Conservation (phyloP, 1,140 invertebrate species). For the Aphelenchoides avenae region DNA sequence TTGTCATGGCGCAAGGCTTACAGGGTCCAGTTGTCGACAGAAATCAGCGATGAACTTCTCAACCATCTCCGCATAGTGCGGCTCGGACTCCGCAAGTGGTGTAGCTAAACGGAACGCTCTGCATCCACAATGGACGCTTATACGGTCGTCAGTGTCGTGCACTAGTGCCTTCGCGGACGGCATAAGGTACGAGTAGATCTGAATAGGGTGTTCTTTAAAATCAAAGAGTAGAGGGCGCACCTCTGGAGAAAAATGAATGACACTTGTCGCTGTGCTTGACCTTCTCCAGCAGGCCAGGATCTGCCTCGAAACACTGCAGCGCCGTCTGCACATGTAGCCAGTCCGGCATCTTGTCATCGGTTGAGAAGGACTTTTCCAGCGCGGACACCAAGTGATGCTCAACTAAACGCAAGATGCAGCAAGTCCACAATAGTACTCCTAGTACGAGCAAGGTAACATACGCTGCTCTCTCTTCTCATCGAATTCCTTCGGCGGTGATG, state of each 20-base stretch:
- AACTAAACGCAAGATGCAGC: too few relatives aligned
- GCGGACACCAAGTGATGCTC: too few relatives aligned
- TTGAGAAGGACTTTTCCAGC: too few relatives aligned
- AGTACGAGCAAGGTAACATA: too few relatives aligned
- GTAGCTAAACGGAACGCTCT: conserved; percentile 15
- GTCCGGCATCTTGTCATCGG: conserved; percentile 4
- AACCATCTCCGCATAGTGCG: conserved; percentile 26
- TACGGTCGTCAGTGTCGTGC: conserved; percentile 1
- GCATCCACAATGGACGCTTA: conserved; percentile 6
- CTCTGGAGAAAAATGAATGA: conserved; percentile 16
- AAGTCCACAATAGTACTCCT: too few relatives aligned
- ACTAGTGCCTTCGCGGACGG: conserved; percentile 9
- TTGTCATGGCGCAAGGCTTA: background rate
- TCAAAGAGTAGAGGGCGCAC: conserved; percentile 6
- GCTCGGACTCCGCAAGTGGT: conserved; percentile 22
- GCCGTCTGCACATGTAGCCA: conserved; percentile 24
- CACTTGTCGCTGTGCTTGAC: conserved; percentile 33
- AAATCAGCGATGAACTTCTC: conserved; percentile 23
- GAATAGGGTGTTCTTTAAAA: conserved; percentile 2
- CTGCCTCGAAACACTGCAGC: conserved; percentile 16
- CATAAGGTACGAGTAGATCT: conserved; percentile 22
- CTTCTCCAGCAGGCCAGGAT: conserved; percentile 8
- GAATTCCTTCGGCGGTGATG: too few relatives aligned
- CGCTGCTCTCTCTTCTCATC: too few relatives aligned
- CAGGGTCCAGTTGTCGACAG: conserved; percentile 3